A percentile compares a stretch with the other conserved stretches of the same genome.
Evolutionary conservation across 2,888 invertebrate genomes (phyloP).

Genomic region (Drosophila anceps): DNA sequence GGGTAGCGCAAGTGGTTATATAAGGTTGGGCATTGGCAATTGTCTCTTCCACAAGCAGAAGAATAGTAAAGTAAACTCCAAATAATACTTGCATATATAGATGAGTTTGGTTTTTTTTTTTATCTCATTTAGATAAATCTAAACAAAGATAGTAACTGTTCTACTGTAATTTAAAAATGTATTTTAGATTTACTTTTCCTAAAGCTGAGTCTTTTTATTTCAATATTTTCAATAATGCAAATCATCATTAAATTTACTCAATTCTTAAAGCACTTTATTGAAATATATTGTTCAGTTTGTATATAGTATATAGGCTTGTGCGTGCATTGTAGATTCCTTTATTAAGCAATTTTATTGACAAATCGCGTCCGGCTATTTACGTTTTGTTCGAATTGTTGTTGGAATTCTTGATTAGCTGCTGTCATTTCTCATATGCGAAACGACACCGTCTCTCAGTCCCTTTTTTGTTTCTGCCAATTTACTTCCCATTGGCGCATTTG

Average conservation of each 20-base stretch:
- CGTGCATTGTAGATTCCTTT: neutral
- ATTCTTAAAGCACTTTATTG: neutral
- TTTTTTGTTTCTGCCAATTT: neutral
- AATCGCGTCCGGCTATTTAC: conserved; percentile 17
- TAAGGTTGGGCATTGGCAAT: neutral
- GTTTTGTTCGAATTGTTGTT: conserved; percentile 17
- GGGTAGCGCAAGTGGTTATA: neutral
- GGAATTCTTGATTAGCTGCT: conserved; percentile 70
- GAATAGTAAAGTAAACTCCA: neutral
- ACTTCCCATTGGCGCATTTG: conserved; percentile 20
- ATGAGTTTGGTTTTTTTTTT: neutral
- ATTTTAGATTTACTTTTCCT: too few relatives aligned
- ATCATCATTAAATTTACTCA: neutral
- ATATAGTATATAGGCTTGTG: neutral
- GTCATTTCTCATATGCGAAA: conserved; percentile 56
- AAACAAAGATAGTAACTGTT: neutral
- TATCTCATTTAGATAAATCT: neutral
- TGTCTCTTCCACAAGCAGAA: neutral
- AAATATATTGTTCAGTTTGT: neutral
- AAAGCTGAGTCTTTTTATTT: neutral
- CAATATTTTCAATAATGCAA: neutral
- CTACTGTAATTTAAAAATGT: too few relatives aligned
- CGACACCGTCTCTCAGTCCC: neutral
- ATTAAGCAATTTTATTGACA: conserved; percentile 15
- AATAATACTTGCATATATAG: neutral